Evolutionary conservation across 2,888 invertebrate species (phyloP).

Genomic region (Dexiosoma caninum): DNA sequence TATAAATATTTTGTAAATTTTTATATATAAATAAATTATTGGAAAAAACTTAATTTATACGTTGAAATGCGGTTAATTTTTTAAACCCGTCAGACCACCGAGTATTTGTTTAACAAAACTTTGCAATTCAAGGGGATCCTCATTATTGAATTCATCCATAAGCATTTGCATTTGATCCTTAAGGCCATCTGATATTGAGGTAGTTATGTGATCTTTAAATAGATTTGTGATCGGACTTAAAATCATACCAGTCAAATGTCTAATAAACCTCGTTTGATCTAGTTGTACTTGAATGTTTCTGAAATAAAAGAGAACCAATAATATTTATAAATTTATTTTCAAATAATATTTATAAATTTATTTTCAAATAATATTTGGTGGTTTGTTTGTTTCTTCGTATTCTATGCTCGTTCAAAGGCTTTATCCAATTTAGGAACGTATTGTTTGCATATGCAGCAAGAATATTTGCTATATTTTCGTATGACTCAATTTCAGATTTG

Average conservation of each 20-base stretch:
- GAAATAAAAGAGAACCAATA: conserved; percentile 18
- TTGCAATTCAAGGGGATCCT: conserved; percentile 73
- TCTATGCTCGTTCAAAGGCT: too few relatives aligned
- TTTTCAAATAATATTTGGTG: too few relatives aligned
- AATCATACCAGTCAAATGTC: conserved; percentile 74
- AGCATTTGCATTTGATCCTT: conserved; percentile 74
- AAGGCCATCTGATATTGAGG: conserved; percentile 76
- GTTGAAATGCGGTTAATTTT: background rate
- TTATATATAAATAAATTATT: too few relatives aligned
- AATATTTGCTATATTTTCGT: too few relatives aligned
- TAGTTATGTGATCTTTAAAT: conserved; percentile 75
- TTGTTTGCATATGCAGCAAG: too few relatives aligned
- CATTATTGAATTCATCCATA: conserved; percentile 75
- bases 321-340: too few relatives aligned
- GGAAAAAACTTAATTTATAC: background rate
- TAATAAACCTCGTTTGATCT: conserved; percentile 72
- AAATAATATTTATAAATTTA: too few relatives aligned
- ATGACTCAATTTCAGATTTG: too few relatives aligned
- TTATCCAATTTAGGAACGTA: too few relatives aligned
- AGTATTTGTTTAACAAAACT: conserved; percentile 73
- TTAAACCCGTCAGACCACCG: conserved; percentile 70
- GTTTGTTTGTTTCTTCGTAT: too few relatives aligned
- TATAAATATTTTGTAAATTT: too few relatives aligned
- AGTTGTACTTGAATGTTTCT: conserved; percentile 75
- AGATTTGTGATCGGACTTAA: conserved; percentile 76